Base-by-base conservation (phyloP, 37 sponge, comb jelly and placozoan species). In the Crambe crambe region DNA sequence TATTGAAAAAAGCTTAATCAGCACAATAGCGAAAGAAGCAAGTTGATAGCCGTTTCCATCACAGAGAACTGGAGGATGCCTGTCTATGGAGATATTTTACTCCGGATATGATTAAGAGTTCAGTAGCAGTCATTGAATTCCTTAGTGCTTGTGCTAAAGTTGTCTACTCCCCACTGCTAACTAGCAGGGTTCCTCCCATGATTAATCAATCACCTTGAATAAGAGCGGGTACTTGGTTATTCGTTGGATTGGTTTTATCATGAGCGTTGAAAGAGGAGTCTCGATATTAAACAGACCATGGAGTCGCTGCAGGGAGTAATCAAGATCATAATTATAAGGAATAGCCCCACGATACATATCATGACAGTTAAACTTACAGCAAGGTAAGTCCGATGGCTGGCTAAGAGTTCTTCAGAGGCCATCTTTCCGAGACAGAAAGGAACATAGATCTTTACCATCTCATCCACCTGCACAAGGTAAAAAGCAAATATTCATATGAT, bases 221-320 rank as follows among this genome's bases (percentile, higher is more conserved):
- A 92, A 75, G 6, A 92, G 83, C 29, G 88, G 86, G 71, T 92
- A 92, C 42, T 89, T 89, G 5, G 89, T 92, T 47, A 92, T 89
- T 5, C 93, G 37, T 42, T 89, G 89, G 2, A 92, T 86, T 23
- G 93, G 93, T 40, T 76, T 79, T 37, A 92, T 92, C 27, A 92
- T 77, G 72, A 76, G 83, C 30, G 80, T 68, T 78, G 41, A 88
- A 82, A 27, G 94, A 25, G 94, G 85, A 15, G 57, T 72, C 34
- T 84, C 76, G 12, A 65, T 56, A 3, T 71, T 80, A 17, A 93
- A 73, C 68, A 75, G 3, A 74, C 61, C 65, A 76, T 86, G 82
- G 12, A 93, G 35, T 37, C 82, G 54, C 35, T 36, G 35, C 67
- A 36, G 5, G 12, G 51, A 47, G 51, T 47, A 15, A 47, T 47